Evolutionary conservation across 2,888 invertebrate genomes (phyloP), one percentile per base, ranked within the genome.

Genomic region (Tillus elongatus): DNA sequence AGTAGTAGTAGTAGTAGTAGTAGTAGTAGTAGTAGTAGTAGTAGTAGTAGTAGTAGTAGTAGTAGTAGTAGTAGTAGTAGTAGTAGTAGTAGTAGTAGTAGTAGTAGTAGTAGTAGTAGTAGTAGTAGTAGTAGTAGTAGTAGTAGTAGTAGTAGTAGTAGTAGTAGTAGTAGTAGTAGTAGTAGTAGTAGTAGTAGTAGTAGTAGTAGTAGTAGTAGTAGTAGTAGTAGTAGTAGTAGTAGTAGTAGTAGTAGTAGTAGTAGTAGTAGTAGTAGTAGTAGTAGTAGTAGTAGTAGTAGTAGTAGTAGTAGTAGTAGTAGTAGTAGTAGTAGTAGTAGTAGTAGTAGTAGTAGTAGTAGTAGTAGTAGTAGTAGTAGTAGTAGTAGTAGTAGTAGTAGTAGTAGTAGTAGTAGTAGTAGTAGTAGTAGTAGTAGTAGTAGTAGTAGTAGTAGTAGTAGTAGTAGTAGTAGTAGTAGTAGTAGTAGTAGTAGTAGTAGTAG

Each of bases 1-100:
- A 19, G 24, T 19, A 19, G 24, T 19, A 19, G 24, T 19, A 19
- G 24, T 19, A 19, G 24, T 19, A 19, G 24, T 19, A 19, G 24
- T 19, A 19, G 24, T 19, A 19, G 24, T 19, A 19, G 24, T 19
- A 19, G 24, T 19, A 19, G 24, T 19, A 19, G 24, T 19, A 19
- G 24, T 19, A 19, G 24, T 19, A 19, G 24, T 19, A 19, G 24
- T 19, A 19, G 24, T 19, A 19, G 24, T 19, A 19, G 24, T 19
- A 19, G 24, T 19, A 19, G 24, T 19, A 19, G 24, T 19, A 19
- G 24, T 19, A 19, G 24, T 19, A 19, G 24, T 19, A 19, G 24
- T 19, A 19, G 24, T 19, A 19, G 24, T 19, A 19, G 24, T 19
- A 19, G 24, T 19, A 19, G 24, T 19, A 19, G 24, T 19, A 19